Percentiles rank a stretch among this genome's conserved stretches.
These are phyloP conservation scores for Sapajus apella DNA, from an alignment of 2,113 vertebrate genomes.

Conservation along the genomic window DNA sequence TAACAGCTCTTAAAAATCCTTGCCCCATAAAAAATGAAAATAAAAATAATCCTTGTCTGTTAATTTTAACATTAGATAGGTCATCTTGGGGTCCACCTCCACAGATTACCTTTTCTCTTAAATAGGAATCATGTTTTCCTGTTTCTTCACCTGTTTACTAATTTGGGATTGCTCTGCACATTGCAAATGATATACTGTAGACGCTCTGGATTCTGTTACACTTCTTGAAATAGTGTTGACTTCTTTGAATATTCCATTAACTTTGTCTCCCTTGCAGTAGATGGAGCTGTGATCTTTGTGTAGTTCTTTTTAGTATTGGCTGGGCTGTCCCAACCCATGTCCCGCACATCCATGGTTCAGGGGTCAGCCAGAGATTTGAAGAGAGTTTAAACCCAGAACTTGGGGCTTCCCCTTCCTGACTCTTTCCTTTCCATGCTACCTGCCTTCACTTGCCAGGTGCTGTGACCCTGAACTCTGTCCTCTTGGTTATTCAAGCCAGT, in stretches of 20 bases:
- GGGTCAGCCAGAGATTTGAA: background rate
- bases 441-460: background rate
- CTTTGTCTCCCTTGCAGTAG: background rate
- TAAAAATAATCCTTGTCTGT: background rate
- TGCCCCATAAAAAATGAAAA: background rate
- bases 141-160: background rate
- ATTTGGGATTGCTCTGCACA: background rate
- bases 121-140: background rate
- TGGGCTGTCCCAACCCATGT: background rate
- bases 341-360: background rate
- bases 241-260: background rate
- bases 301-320: background rate
- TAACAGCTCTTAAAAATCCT: slow-evolving; percentile 17
- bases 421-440: background rate
- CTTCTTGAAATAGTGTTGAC: background rate
- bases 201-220: background rate
- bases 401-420: background rate
- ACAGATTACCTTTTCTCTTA: background rate
- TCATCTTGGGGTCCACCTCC: background rate
- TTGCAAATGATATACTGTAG: background rate
- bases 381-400: background rate
- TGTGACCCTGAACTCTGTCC: background rate
- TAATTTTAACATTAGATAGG: background rate
- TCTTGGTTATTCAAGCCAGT: background rate
- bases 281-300: background rate